Conservation (phyloP, 2,113 vertebrate genomes). For the Lagopus muta region DNA sequence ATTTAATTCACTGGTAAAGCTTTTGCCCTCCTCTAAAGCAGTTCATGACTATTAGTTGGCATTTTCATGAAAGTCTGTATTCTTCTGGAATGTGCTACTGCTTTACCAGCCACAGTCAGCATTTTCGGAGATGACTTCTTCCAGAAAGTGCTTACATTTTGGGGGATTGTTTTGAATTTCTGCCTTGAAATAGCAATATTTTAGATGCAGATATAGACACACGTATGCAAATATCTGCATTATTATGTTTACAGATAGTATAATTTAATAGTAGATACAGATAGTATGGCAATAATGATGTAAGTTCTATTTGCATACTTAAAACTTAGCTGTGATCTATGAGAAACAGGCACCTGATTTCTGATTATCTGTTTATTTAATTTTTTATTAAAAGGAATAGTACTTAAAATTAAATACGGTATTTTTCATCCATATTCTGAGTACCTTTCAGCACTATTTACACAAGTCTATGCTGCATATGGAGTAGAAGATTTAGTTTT, state of each 20-base stretch:
- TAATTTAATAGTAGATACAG: too few species aligned
- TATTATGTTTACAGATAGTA: background rate
- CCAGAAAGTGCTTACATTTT: too few species aligned
- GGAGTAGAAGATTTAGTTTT: background rate
- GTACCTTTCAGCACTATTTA: background rate
- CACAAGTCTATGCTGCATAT: background rate
- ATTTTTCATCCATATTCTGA: background rate
- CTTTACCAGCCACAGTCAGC: too few species aligned
- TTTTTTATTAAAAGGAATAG: background rate
- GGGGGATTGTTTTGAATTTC: background rate
- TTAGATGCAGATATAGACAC: background rate
- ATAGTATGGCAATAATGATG: background rate
- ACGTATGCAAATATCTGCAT: too few species aligned
- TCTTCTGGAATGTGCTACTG: background rate
- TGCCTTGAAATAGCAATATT: background rate
- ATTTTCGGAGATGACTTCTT: too few species aligned
- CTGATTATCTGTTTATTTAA: background rate
- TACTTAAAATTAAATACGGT: background rate
- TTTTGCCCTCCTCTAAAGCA: background rate
- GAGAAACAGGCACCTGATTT: background rate
- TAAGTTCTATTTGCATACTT: background rate
- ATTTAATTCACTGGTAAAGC: background rate
- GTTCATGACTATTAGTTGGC: background rate
- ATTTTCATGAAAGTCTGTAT: background rate
- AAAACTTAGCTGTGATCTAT: background rate